Evolutionary conservation across 2,888 invertebrate species (phyloP).

Genomic region (Empis livida): DNA sequence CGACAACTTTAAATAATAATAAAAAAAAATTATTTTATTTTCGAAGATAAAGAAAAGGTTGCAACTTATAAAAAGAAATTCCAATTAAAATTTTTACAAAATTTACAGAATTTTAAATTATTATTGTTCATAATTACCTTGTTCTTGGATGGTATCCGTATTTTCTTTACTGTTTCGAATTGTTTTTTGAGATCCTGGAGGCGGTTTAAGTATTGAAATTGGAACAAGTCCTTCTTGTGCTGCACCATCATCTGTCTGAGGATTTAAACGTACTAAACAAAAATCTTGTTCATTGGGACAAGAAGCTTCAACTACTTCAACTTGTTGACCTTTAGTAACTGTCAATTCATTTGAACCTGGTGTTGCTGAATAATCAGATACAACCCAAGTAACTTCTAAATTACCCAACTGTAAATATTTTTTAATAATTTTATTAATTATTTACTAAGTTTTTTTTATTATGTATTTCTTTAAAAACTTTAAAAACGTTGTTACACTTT

Average conservation of each 20-base stretch:
- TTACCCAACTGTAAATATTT: constrained; percentile 55
- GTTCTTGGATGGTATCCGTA: constrained; percentile 30
- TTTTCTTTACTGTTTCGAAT: constrained; percentile 25
- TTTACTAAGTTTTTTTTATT: too few species aligned
- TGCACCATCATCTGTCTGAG: constrained; percentile 39
- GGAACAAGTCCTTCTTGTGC: constrained; percentile 71
- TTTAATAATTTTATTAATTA: too few species aligned
- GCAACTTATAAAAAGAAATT: not conserved
- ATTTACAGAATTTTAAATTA: not conserved
- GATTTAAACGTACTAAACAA: constrained; percentile 54
- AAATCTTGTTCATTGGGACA: constrained; percentile 53
- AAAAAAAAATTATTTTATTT: not conserved
- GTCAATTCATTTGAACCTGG: constrained; percentile 65
- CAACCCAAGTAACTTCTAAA: constrained; percentile 82
- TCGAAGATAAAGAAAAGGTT: not conserved
- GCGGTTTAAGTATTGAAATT: constrained; percentile 61
- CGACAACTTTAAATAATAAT: not conserved
- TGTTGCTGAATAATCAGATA: constrained; percentile 70
- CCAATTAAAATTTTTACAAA: not conserved
- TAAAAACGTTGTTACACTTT: too few species aligned
- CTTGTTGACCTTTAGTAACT: constrained; percentile 84
- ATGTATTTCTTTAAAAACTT: too few species aligned
- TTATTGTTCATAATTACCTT: constrained; percentile 22
- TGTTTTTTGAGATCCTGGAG: constrained; percentile 42
- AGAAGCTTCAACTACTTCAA: constrained; percentile 70